Evolutionary conservation across 2,113 vertebrate species (phyloP).

Genomic region (Hydrolagus affinis): DNA sequence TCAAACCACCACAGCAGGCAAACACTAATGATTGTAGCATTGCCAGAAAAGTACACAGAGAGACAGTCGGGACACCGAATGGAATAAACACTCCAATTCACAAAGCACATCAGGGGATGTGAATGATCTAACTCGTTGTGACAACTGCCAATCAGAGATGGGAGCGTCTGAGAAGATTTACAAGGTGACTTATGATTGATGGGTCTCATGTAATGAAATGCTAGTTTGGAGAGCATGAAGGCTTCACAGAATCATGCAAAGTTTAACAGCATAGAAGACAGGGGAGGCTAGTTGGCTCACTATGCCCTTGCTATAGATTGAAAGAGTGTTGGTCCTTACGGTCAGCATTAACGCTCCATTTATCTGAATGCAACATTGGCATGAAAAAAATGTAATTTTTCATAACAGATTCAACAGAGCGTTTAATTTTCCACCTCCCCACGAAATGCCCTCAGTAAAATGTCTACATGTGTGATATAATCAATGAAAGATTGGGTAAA

Average conservation of each 20-base stretch:
- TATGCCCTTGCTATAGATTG: too few species aligned
- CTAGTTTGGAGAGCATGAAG: too few species aligned
- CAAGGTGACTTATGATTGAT: neutral
- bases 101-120: constrained; percentile 2
- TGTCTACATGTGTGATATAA: neutral
- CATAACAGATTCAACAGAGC: too few species aligned
- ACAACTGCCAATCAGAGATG: fast-evolving
- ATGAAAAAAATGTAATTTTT: too few species aligned
- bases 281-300: too few species aligned
- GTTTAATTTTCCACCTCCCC: too few species aligned
- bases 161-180: neutral
- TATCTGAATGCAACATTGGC: too few species aligned
- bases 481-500: neutral
- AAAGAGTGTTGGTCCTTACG: too few species aligned
- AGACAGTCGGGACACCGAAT: constrained; percentile 24
- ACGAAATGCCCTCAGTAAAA: neutral
- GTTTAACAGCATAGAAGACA: too few species aligned
- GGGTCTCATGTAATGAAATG: neutral
- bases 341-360: too few species aligned
- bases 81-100: constrained; percentile 35
- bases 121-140: fast-evolving
- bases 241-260: too few species aligned
- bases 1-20: constrained; percentile 44
- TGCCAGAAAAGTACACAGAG: constrained; percentile 34
- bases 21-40: constrained; percentile 44